Evolutionary conservation across 23 tunicate species (phyloP).

Genomic region (Aplidium turbinatum): DNA sequence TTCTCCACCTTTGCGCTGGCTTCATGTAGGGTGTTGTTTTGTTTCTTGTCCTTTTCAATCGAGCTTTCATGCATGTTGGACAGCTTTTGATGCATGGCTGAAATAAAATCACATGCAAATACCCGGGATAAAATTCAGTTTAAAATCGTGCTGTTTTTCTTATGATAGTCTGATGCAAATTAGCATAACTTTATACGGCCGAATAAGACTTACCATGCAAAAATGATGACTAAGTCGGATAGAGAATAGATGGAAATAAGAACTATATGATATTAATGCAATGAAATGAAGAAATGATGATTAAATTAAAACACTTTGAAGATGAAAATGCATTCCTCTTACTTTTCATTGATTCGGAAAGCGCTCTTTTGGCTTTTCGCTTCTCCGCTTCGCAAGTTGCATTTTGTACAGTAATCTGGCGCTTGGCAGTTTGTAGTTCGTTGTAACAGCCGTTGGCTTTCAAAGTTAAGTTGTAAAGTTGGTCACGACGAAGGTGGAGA

Average conservation of each 20-base stretch:
- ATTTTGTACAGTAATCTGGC: neutral
- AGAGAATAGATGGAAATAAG: too few species aligned
- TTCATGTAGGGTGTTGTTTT: neutral
- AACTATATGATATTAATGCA: too few species aligned
- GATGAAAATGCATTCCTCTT: too few species aligned
- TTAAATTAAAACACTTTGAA: too few species aligned
- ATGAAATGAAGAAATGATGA: too few species aligned
- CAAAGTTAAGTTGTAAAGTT: neutral
- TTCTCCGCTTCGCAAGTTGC: neutral
- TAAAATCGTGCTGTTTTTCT: too few species aligned
- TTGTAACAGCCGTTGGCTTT: neutral
- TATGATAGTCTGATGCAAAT: too few species aligned
- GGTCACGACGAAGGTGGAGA: neutral
- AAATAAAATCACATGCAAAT: neutral
- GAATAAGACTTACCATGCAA: too few species aligned
- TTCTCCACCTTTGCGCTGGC: neutral
- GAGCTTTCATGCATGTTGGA: neutral
- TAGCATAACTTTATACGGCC: too few species aligned
- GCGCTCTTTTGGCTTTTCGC: neutral
- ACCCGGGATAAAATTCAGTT: too few species aligned
- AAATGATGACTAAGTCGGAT: too few species aligned
- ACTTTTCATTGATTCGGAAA: neutral
- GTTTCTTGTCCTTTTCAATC: neutral
- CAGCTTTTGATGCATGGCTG: conserved; percentile 9
- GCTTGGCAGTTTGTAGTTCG: neutral